These are phyloP conservation scores for Acrocephalus scirpaceus DNA, from an alignment of 2,797 vertebrate species.

Conservation along the genomic window DNA sequence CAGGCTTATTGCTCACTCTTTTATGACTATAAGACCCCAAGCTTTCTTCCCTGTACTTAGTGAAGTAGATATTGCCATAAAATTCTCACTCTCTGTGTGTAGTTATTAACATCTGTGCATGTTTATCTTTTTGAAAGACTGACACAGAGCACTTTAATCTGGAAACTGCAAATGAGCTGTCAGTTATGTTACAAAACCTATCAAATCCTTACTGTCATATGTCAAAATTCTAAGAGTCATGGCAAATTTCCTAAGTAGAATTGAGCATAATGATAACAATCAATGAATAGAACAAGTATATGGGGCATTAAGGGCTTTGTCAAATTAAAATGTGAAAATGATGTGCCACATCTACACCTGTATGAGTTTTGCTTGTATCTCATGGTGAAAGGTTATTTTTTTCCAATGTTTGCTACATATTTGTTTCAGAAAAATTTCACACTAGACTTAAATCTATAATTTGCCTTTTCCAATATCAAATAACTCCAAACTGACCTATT, in stretches of 20 bases:
- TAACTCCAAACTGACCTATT: background rate
- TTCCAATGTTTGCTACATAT: background rate
- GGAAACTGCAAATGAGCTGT: background rate
- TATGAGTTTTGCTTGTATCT: background rate
- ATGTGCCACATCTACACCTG: background rate
- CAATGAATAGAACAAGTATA: background rate
- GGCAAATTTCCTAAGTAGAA: background rate
- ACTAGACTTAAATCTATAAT: background rate
- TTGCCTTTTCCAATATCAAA: background rate
- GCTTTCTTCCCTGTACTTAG: background rate
- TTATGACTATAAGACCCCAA: background rate
- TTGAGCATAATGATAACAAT: background rate
- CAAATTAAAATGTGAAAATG: background rate
- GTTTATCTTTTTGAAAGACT: background rate
- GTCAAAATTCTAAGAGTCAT: background rate
- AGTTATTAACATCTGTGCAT: background rate
- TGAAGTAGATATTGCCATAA: background rate
- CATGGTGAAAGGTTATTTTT: background rate
- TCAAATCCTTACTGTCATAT: background rate
- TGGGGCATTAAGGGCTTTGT: background rate
- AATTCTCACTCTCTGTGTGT: background rate
- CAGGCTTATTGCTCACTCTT: background rate
- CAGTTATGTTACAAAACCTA: background rate
- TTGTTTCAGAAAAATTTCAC: background rate
- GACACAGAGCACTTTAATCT: background rate